A percentile compares a stretch with the other conserved stretches of the same genome.
phyloP scores from a whole-genome alignment of 1,140 invertebrate genomes.

The Zaprionus capensis region DNA sequence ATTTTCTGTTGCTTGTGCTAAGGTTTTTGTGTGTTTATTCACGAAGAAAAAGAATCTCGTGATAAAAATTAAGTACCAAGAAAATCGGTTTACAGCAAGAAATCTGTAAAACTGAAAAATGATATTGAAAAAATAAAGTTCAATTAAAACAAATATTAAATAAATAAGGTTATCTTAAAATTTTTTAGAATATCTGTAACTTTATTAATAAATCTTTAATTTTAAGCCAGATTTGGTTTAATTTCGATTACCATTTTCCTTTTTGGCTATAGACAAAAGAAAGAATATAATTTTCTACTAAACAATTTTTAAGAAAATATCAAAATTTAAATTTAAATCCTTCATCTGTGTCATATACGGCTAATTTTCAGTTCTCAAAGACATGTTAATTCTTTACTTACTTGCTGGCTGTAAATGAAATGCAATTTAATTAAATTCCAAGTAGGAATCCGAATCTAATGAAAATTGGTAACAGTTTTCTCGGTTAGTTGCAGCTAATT shows the following conservation, averaged over 20 bases:
- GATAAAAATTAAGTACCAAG: conserved; percentile 9
- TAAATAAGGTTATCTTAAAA: neutral
- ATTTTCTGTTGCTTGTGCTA: conserved; percentile 9
- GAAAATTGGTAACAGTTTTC: conserved; percentile 29
- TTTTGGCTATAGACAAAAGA: no score
- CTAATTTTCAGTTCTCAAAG: no score
- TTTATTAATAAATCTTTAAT: no score
- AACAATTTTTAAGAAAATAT: no score
- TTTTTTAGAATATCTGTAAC: no score
- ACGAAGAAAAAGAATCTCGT: conserved; percentile 9
- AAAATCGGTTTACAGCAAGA: neutral
- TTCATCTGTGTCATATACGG: no score
- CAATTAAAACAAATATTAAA: neutral
- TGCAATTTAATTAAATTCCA: conserved; percentile 39
- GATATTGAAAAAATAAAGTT: neutral
- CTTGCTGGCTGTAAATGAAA: conserved; percentile 21
- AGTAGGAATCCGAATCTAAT: conserved; percentile 25
- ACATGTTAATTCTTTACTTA: no score
- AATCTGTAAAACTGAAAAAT: neutral
- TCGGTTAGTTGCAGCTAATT: conserved; percentile 54
- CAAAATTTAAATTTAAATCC: no score
- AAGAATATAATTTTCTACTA: no score
- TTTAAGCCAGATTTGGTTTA: no score
- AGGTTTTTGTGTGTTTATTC: conserved; percentile 17
- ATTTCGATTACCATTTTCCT: no score